Evolutionary conservation across 2,113 vertebrate genomes (phyloP).

Genomic region (Ochotona curzoniae): DNA sequence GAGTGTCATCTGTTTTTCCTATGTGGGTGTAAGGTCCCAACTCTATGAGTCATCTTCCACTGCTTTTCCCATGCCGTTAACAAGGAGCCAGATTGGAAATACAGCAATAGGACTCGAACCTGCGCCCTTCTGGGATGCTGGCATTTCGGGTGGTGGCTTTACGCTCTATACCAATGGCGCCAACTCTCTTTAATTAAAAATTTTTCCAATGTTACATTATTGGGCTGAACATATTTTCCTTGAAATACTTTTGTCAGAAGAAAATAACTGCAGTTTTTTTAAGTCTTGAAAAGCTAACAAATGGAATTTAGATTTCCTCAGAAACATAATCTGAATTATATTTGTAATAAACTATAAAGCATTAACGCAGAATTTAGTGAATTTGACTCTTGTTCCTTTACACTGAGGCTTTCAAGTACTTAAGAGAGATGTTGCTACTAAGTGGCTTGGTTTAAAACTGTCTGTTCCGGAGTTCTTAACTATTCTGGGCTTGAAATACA

Average conservation of each 20-base stretch:
- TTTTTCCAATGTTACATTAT: constrained; percentile 8
- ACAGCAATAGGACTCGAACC: too few species aligned
- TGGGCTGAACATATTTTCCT: constrained; percentile 39
- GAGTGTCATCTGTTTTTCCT: too few species aligned
- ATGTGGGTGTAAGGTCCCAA: too few species aligned
- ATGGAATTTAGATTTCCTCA: not conserved
- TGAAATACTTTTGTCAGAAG: constrained; percentile 16
- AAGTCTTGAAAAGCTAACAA: not conserved
- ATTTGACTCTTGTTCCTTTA: constrained; percentile 23
- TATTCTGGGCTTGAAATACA: not conserved
- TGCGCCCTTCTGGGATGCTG: too few species aligned
- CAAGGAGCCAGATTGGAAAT: too few species aligned
- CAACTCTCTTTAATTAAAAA: not conserved
- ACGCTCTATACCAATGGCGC: too few species aligned
- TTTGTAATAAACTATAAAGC: constrained; percentile 7
- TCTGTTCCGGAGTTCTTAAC: not conserved
- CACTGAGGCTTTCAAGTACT: constrained; percentile 1
- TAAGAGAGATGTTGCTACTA: not conserved
- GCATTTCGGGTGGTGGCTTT: too few species aligned
- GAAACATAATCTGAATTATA: constrained; percentile 33
- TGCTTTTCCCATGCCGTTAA: too few species aligned
- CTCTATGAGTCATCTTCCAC: too few species aligned
- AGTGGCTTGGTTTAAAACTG: constrained; percentile 5
- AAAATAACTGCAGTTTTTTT: not conserved
- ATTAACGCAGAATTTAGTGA: not conserved